Evolutionary conservation across 2,797 vertebrate species (phyloP).

Genomic region (Falco berigora): DNA sequence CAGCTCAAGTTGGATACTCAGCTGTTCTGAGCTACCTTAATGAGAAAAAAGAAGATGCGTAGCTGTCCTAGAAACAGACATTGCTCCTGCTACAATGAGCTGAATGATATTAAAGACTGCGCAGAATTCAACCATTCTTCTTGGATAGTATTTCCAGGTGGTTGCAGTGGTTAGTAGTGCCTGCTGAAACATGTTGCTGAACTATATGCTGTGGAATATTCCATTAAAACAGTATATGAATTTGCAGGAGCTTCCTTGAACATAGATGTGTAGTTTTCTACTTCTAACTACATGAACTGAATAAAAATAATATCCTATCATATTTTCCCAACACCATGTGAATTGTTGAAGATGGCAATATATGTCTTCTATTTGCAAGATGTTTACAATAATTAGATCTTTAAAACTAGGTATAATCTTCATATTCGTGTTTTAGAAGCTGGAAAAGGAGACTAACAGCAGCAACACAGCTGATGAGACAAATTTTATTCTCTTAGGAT

Average conservation of each 20-base stretch:
- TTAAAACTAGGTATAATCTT: background rate
- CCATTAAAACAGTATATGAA: background rate
- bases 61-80: background rate
- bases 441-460: background rate
- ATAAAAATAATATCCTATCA: background rate
- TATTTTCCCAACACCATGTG: background rate
- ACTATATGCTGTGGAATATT: background rate
- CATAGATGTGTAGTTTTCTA: background rate
- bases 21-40: background rate
- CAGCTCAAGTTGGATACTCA: background rate
- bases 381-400: background rate
- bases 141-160: background rate
- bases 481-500: background rate
- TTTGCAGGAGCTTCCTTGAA: background rate
- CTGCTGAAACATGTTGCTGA: background rate
- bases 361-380: background rate
- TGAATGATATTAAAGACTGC: background rate
- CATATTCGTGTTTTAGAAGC: background rate
- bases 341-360: background rate
- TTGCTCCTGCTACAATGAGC: background rate
- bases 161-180: background rate
- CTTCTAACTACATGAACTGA: background rate
- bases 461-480: background rate
- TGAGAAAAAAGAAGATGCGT: background rate
- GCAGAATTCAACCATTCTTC: background rate